Conservation (phyloP, 1,140 invertebrate genomes). For the Palaemon carinicauda region DNA sequence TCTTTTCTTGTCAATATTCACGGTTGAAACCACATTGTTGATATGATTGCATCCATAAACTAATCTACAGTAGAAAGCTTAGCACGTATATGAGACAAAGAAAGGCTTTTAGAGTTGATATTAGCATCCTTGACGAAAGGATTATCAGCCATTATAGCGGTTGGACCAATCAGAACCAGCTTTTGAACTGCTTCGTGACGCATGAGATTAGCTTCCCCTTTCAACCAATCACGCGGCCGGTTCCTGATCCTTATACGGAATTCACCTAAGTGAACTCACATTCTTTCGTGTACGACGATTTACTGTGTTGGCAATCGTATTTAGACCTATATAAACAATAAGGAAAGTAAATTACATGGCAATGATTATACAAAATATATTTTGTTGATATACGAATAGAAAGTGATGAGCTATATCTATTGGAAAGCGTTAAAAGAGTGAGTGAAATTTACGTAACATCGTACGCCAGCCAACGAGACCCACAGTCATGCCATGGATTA, state of each 20-base stretch:
- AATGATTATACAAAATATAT: background rate
- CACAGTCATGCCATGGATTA: slow-evolving; percentile 44
- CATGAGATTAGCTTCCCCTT: slow-evolving; percentile 24
- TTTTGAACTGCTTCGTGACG: slow-evolving; percentile 18
- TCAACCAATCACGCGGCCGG: slow-evolving; percentile 17
- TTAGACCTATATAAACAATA: no score
- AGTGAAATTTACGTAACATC: background rate
- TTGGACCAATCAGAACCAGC: slow-evolving; percentile 21
- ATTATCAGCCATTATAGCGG: slow-evolving; percentile 31
- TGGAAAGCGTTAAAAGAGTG: background rate
- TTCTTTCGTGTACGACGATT: background rate
- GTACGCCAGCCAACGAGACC: slow-evolving; percentile 2
- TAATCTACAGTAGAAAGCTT: no score
- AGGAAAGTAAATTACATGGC: no score
- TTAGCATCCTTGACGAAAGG: background rate
- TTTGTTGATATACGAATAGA: background rate
- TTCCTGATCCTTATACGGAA: slow-evolving; percentile 44
- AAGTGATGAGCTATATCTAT: background rate
- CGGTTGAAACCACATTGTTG: no score
- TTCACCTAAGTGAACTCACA: background rate
- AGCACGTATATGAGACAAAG: no score
- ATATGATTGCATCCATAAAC: no score
- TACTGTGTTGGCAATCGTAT: background rate
- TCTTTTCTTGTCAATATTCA: no score
- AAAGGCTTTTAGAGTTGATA: no score